Evolutionary conservation across 2,113 vertebrate genomes (phyloP).

Genomic region (Dasypus novemcinctus): DNA sequence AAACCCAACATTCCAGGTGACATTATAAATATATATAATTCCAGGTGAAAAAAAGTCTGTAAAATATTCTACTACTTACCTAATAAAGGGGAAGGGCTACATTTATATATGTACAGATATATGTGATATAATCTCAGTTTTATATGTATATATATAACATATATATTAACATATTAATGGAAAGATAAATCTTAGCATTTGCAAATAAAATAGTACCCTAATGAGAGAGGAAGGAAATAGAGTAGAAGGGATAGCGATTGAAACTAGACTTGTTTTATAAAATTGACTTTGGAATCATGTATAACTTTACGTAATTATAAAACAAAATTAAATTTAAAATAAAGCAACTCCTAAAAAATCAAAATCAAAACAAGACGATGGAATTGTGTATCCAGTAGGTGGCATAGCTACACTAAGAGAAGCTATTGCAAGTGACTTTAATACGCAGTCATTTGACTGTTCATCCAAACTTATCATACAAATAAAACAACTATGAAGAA

Average conservation of each 20-base stretch:
- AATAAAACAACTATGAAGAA: background rate
- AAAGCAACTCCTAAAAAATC: background rate
- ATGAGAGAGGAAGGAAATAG: background rate
- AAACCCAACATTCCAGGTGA: background rate
- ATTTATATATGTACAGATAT: background rate
- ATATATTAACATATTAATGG: background rate
- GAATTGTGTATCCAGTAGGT: slow-evolving; percentile 56
- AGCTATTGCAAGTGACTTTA: background rate
- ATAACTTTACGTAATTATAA: background rate
- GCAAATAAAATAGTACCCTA: slow-evolving; percentile 20
- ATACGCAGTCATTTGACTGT: background rate
- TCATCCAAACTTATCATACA: background rate
- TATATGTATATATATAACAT: background rate
- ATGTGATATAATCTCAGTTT: background rate
- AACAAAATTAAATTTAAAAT: background rate
- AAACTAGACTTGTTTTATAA: background rate
- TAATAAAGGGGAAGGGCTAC: background rate
- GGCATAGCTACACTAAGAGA: background rate
- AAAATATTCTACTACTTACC: background rate
- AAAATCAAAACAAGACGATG: background rate
- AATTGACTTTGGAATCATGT: background rate
- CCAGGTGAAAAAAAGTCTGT: background rate
- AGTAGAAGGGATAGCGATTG: background rate
- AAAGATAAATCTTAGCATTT: background rate
- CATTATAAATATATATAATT: background rate